Evolutionary conservation across 1,140 invertebrate species (phyloP).

Genomic region (Drosophila kohkoa): DNA sequence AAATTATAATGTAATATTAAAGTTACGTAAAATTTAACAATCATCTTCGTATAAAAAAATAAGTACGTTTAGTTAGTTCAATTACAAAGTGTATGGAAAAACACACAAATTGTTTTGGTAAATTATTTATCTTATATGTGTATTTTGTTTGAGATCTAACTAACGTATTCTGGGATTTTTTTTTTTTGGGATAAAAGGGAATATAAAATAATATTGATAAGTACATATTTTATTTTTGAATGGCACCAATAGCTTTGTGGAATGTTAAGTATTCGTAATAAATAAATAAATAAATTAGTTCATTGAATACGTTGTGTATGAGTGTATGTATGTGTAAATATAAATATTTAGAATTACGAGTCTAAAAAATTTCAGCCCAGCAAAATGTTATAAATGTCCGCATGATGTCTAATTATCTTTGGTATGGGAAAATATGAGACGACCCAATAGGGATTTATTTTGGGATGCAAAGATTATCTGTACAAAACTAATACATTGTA

Average conservation of each 20-base stretch:
- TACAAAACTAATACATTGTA: slow-evolving; percentile 30
- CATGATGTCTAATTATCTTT: slow-evolving; percentile 64
- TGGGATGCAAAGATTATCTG: slow-evolving; percentile 33
- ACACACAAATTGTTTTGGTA: slow-evolving; percentile 22
- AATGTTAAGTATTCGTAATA: slow-evolving; percentile 69
- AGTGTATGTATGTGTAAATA: slow-evolving; percentile 14
- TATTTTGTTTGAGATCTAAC: slow-evolving; percentile 40
- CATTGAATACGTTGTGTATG: neutral
- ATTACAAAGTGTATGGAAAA: slow-evolving; percentile 21
- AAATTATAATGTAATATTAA: slow-evolving; percentile 38
- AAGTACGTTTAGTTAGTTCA: slow-evolving; percentile 11
- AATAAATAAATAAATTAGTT: slow-evolving; percentile 60
- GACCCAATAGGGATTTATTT: slow-evolving; percentile 1
- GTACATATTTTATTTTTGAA: slow-evolving; percentile 38
- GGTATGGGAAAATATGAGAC: slow-evolving; percentile 60
- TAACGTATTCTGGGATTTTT: slow-evolving; percentile 9
- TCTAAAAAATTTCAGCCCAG: slow-evolving; percentile 54
- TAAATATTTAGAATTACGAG: slow-evolving; percentile 39
- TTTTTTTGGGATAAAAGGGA: slow-evolving; percentile 33
- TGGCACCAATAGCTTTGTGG: slow-evolving; percentile 72
- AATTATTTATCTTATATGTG: slow-evolving; percentile 10
- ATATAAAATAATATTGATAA: slow-evolving; percentile 62
- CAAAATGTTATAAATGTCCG: slow-evolving; percentile 44
- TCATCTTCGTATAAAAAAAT: slow-evolving; percentile 32
- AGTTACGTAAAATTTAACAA: slow-evolving; percentile 46